phyloP scores from a whole-genome alignment of 2,888 invertebrate genomes.

The Lottia scabra region DNA sequence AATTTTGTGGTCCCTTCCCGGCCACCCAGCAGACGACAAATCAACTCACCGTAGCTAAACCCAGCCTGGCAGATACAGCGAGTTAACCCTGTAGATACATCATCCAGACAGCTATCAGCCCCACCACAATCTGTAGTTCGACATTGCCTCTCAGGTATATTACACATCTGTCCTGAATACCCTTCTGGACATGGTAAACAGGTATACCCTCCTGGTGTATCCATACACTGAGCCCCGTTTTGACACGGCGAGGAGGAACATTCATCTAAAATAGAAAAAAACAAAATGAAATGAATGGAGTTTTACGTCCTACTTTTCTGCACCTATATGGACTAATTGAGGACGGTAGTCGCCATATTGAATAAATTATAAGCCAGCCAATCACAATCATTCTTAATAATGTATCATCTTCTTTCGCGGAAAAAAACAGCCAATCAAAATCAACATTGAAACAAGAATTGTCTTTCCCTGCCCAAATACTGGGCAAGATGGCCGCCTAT shows the following conservation, averaged over 20 bases:
- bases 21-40: too few species aligned
- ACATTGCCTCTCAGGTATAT: constrained; percentile 24
- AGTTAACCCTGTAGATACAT: constrained; percentile 26
- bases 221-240: constrained; percentile 45
- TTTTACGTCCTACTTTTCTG: too few species aligned
- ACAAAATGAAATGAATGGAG: not conserved
- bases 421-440: too few species aligned
- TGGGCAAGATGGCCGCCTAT: too few species aligned
- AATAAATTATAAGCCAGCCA: too few species aligned
- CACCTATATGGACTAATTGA: too few species aligned
- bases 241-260: constrained; percentile 47
- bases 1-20: too few species aligned
- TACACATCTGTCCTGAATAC: constrained; percentile 41
- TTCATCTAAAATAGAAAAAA: constrained; percentile 33
- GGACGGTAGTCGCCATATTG: too few species aligned
- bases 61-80: constrained; percentile 33
- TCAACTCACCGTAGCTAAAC: constrained; percentile 29
- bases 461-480: too few species aligned
- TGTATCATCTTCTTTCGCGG: too few species aligned
- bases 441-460: too few species aligned
- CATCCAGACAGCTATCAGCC: constrained; percentile 24
- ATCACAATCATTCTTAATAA: too few species aligned
- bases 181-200: constrained; percentile 55
- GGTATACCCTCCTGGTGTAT: constrained; percentile 32
- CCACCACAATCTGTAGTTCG: constrained; percentile 14